Conservation (phyloP, 2,113 vertebrate species). For the Leucosticte australis region DNA sequence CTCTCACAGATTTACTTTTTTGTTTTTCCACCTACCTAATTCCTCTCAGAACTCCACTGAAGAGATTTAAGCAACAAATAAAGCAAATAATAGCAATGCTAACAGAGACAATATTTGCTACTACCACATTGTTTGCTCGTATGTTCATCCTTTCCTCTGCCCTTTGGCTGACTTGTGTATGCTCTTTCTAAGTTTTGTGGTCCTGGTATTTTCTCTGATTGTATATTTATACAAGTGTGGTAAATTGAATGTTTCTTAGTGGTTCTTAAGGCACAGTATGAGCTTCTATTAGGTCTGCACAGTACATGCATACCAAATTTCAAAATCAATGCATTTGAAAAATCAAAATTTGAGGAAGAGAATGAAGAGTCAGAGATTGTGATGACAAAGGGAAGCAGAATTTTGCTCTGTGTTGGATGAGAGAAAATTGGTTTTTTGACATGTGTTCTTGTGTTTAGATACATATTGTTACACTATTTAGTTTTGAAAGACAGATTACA, state of each 20-base stretch:
- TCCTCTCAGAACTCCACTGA: neutral
- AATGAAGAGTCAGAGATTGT: neutral
- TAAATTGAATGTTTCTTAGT: neutral
- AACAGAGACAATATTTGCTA: neutral
- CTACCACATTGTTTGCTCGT: accelerated
- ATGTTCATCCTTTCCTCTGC: neutral
- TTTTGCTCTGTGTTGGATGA: neutral
- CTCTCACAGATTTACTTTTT: neutral
- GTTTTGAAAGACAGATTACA: neutral
- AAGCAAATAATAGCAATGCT: neutral
- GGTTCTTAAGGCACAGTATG: neutral
- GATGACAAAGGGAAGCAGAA: neutral
- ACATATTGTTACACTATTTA: neutral
- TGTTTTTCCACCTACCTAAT: neutral
- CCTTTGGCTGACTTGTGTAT: neutral
- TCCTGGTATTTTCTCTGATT: neutral
- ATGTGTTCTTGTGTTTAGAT: neutral
- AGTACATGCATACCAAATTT: neutral
- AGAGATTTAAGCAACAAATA: neutral
- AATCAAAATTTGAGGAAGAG: neutral
- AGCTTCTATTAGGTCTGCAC: neutral
- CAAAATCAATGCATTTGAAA: neutral
- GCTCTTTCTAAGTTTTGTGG: neutral
- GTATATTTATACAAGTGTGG: neutral
- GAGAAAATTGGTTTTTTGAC: neutral